Evolutionary conservation across 2,797 vertebrate genomes (phyloP).

Genomic region (Avahi laniger): DNA sequence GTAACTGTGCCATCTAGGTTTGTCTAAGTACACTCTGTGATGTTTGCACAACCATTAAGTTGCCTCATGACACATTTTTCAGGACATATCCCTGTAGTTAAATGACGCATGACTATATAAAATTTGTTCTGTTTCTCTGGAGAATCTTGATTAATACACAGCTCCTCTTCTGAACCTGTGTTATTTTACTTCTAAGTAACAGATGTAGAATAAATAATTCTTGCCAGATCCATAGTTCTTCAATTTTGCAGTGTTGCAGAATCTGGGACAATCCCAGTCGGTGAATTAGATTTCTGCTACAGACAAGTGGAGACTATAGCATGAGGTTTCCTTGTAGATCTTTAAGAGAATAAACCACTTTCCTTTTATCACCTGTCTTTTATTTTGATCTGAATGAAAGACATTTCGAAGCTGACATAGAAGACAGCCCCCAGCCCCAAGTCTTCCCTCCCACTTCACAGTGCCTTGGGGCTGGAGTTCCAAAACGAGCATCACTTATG

Average conservation of each 20-base stretch:
- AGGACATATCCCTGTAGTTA: background rate
- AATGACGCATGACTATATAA: background rate
- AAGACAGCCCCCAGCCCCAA: rapidly evolving
- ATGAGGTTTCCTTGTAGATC: background rate
- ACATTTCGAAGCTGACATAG: background rate
- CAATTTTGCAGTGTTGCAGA: background rate
- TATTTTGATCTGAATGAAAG: background rate
- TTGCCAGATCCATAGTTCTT: background rate
- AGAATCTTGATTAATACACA: background rate
- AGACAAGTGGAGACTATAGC: background rate
- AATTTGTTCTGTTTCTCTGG: background rate
- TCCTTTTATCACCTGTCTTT: background rate
- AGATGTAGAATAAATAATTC: background rate
- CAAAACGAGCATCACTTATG: background rate
- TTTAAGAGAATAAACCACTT: background rate
- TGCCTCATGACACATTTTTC: background rate
- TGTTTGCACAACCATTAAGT: background rate
- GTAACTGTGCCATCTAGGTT: background rate
- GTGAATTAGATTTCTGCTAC: background rate
- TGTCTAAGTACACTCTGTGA: background rate
- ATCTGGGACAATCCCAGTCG: background rate
- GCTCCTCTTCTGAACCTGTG: background rate
- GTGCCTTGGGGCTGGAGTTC: background rate
- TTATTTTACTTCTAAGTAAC: background rate
- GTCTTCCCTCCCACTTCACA: background rate